Base-by-base conservation (phyloP, 2,797 vertebrate species). In the Pogonophryne albipinna region DNA sequence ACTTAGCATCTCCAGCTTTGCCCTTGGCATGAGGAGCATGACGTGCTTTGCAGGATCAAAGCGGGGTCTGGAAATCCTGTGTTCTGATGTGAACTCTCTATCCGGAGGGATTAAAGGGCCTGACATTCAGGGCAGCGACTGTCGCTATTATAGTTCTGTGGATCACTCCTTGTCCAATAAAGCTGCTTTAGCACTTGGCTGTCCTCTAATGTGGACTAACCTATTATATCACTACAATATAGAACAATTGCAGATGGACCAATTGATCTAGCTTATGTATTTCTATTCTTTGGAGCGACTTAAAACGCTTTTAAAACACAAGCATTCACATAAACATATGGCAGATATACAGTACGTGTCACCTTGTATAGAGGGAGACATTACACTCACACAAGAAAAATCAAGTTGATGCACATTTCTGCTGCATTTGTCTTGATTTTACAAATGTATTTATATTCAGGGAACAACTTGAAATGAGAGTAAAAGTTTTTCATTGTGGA, bases 101-200 rank as follows among this genome's bases (percentile, higher is more conserved):
- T 86, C 66, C 65, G 75, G 76, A 71, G 27, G 75, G 85, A 86
- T 93, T 91, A 85, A 27, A 9, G 34, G 71, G 51, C 71, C 53
- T 78, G 74, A 82, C 63, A 69, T 84, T 56, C 57, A 73, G 70
- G 79, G 45, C 66, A 81, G 12, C 53, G 45, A 51, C 66, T 76
- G 73, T 41, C 45, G 16, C 66, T 56, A 14, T 65, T 53, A 57
- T 12, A 55, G 52, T 44, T 63, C 20, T 0, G 55, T 44, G 50
- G 68, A 59, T 74, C 46, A 75, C 45, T 34, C 46, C 64, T 65
- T 72, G 60, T 74, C 38, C 50, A 46, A 13, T 68, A 80, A 89
- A 89, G 80, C 74, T 69, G 63, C 69, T 66, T 80, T 81, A 76
- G 38, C 50, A 64, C 58, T 55, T 55, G 27, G 15, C 42, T 72